Conservation (phyloP, 2,113 vertebrate species). For the Mastomys natalensis region DNA sequence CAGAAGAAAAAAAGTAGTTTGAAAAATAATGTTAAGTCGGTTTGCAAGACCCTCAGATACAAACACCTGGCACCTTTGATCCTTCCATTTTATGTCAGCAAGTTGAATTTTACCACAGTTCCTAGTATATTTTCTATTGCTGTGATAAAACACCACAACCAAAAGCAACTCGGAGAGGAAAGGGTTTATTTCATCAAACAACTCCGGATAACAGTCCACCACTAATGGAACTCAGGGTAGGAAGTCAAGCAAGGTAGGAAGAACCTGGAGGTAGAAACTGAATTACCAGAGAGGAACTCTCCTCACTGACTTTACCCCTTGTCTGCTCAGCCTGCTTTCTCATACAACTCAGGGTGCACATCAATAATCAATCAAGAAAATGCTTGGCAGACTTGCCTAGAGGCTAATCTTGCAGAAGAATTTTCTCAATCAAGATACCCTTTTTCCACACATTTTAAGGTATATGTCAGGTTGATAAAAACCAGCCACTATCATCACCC, state of each 20-base stretch:
- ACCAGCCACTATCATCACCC: too few relatives aligned
- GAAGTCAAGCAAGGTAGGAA: neutral
- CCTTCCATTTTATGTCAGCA: neutral
- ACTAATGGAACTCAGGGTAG: neutral
- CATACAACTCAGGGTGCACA: neutral
- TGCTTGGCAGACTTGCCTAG: neutral
- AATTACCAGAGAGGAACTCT: neutral
- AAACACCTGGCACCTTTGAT: neutral
- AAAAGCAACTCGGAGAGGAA: neutral
- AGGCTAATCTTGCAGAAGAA: neutral
- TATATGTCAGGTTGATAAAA: neutral
- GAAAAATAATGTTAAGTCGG: neutral
- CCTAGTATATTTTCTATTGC: neutral
- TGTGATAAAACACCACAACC: neutral
- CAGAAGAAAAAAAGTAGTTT: neutral
- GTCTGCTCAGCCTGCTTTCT: neutral
- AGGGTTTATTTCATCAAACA: neutral
- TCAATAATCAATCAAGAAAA: neutral
- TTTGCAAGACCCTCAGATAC: neutral
- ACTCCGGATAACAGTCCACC: neutral
- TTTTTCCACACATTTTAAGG: too few relatives aligned
- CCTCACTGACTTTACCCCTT: neutral
- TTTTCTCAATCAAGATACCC: neutral
- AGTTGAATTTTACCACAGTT: neutral
- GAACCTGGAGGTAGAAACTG: neutral